phyloP scores from a whole-genome alignment of 2,113 vertebrate genomes.

The Phylloscopus whistleri region DNA sequence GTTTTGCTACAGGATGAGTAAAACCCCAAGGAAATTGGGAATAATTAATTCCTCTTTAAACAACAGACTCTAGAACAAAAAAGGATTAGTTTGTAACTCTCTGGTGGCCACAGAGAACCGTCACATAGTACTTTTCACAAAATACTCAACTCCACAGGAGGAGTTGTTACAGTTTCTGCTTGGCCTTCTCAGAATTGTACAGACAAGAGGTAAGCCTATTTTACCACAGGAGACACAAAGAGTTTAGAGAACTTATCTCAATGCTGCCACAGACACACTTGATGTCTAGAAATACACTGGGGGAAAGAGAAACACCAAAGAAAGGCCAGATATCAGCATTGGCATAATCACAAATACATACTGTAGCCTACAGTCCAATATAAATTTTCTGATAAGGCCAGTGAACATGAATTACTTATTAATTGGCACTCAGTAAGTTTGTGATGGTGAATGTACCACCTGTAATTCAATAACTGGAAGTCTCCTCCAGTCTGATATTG shows the following conservation, averaged over 20 bases:
- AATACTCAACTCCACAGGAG: not conserved
- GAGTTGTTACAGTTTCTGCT: not conserved
- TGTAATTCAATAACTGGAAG: not conserved
- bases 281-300: not conserved
- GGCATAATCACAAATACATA: not conserved
- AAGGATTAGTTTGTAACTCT: not conserved
- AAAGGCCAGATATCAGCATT: not conserved
- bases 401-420: not conserved
- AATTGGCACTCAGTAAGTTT: not conserved
- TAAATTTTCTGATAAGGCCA: not conserved
- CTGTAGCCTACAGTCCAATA: not conserved
- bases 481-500: not conserved
- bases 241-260: not conserved
- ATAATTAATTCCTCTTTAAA: not conserved
- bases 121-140: not conserved
- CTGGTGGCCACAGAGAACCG: accelerated
- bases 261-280: not conserved
- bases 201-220: not conserved
- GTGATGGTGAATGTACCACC: not conserved
- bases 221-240: not conserved
- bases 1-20: not conserved
- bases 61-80: not conserved
- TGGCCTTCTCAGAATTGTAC: not conserved
- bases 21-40: not conserved
- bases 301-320: not conserved